Conservation (phyloP, 2,797 vertebrate genomes). For the Acanthurus tractus region DNA sequence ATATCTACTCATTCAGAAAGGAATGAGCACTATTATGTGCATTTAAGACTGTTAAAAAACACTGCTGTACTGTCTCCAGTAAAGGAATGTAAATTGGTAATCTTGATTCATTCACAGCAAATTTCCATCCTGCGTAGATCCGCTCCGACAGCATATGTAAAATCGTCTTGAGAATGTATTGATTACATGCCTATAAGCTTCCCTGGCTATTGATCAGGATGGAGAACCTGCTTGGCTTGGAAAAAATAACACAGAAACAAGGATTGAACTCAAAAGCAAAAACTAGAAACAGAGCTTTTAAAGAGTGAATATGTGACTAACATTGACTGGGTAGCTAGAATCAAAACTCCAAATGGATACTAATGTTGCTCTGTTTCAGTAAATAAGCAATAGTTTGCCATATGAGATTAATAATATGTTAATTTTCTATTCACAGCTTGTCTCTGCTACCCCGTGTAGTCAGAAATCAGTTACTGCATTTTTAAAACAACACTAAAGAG, state of each 20-base stretch:
- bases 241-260: slow-evolving; percentile 23
- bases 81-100: slow-evolving; percentile 44
- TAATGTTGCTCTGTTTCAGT: background rate
- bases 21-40: slow-evolving; percentile 10
- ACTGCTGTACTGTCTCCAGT: slow-evolving; percentile 12
- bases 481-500: background rate
- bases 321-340: background rate
- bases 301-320: background rate
- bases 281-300: background rate
- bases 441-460: background rate
- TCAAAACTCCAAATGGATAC: background rate
- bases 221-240: slow-evolving; percentile 9
- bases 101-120: slow-evolving; percentile 49
- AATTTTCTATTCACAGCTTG: background rate
- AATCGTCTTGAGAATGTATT: slow-evolving; percentile 54
- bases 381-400: background rate
- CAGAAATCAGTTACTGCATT: background rate
- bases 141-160: slow-evolving; percentile 52
- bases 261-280: slow-evolving; percentile 4
- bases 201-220: slow-evolving; percentile 40
- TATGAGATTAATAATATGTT: background rate
- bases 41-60: slow-evolving; percentile 5
- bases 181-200: slow-evolving; percentile 47
- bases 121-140: slow-evolving; percentile 45
- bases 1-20: slow-evolving; percentile 32